phyloP scores from a whole-genome alignment of 2,888 invertebrate genomes.

The Agapostemon virescens region DNA sequence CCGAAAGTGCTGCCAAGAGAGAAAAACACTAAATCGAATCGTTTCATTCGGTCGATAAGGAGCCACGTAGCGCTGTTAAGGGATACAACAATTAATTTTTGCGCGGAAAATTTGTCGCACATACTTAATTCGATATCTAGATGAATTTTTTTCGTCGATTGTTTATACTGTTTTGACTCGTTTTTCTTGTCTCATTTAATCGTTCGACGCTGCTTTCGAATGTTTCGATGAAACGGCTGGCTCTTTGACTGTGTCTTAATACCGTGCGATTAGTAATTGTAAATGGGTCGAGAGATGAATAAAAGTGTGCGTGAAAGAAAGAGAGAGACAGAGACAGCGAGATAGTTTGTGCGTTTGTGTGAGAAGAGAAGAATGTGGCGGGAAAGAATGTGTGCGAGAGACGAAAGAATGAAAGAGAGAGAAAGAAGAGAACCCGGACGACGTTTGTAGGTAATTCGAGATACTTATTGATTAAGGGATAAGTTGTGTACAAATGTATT shows the following conservation, averaged over 20 bases:
- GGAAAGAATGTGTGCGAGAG: slow-evolving; percentile 1
- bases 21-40: slow-evolving; percentile 25
- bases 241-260: slow-evolving; percentile 63
- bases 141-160: slow-evolving; percentile 5
- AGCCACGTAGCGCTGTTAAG: background rate
- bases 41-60: slow-evolving; percentile 38
- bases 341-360: background rate
- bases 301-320: no score
- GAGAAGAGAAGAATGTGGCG: background rate
- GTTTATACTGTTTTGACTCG: background rate
- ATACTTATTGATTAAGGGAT: slow-evolving; percentile 77
- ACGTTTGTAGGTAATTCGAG: slow-evolving; percentile 68
- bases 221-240: slow-evolving; percentile 37
- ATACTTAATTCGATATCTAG: background rate
- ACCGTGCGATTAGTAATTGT: slow-evolving; percentile 38
- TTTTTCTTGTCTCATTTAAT: no score
- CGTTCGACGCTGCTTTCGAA: background rate
- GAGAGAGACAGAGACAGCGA: background rate
- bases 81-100: background rate
- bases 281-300: slow-evolving; percentile 5
- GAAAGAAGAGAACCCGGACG: slow-evolving; percentile 28
- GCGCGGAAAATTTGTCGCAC: no score
- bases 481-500: slow-evolving; percentile 79
- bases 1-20: slow-evolving; percentile 60
- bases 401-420: background rate